Base-by-base conservation (phyloP, 1,140 invertebrate genomes). In the Schmidtea mediterranea region DNA sequence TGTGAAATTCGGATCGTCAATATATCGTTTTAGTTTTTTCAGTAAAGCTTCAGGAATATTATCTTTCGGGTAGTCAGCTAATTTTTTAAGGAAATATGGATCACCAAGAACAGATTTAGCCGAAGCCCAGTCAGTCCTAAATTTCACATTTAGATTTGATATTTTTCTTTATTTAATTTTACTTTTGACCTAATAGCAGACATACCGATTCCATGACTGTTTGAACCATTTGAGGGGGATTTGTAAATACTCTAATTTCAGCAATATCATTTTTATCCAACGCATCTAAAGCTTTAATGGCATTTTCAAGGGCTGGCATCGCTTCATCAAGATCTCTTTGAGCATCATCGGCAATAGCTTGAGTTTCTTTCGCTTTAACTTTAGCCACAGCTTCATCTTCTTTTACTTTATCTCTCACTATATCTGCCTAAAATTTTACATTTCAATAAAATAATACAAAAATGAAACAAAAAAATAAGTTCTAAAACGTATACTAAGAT, bases 201-300 rank as follows among this genome's bases (percentile, higher is more conserved):
- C 79, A 82, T 0, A 87, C 77, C 18, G 81, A 76, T 65, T 87
- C 82, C 80, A 89, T 65, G 21, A 68, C 66, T 15, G 62, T 67
- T 50, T 66, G 62, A 23, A 68, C 66, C 19, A 68, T 52, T 40
- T 66, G 62, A 45, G 66, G 66, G 6, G 66, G 66, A 43, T 82
- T 82, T 48, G 76, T 75, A 56, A 86, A 83, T 0, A 79, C 78
- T 56, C 78, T 75, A 6, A 87, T 64, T 63, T 87, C 82, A 60
- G 81, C 79, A 38, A 89, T 81, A 55, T 87, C 82, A 40, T 74
- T 77, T 62, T 86, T 86, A 55, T 82, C 83, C 0, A 87, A 65
- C 1, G 77, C 68, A 59, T 82, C 78, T 0, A 89, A 66, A 1
- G 81, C 62, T 54, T 64, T 77, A 46, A 78, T 74, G 0, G 82